Evolutionary conservation across 2,797 vertebrate species (phyloP), one percentile per base, ranked within the genome.

Genomic region (Varecia variegata): DNA sequence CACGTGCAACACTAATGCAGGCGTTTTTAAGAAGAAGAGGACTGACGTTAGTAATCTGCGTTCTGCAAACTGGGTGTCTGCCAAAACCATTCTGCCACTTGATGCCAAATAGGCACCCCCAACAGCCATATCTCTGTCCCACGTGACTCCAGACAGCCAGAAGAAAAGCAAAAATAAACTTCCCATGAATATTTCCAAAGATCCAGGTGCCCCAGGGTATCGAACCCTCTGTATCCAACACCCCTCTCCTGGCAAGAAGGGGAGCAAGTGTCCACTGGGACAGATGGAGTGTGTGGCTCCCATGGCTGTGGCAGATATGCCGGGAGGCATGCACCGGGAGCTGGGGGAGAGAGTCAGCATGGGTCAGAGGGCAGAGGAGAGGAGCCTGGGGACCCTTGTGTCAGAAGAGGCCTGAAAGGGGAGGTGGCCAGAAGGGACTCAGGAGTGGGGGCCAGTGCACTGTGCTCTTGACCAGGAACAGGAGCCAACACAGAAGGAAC

Each of bases 141-240:
- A 65, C 56, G 0, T 17, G 25, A 50, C 45, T 43, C 45, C 30
- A 76, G 32, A 81, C 2, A 58, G 32, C 21, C 17, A 45, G 54
- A 62, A 90, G 10, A 79, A 88, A 76, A 60, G 40, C 50, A 77
- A 80, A 85, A 68, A 2, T 13, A 47, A 40, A 11, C 25, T 35
- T 84, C 43, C 47, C 40, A 38, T 73, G 50, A 94, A 23, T 74
- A 45, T 77, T 74, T 85, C 52, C 81, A 79, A 88, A 88, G 77
- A 74, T 27, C 30, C 58, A 43, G 32, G n/a, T 23, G 11, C 43
- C 62, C 32, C 32, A n/a, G 62, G 62, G 7, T 65, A 18, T 47
- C 3, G 1, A 21, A 30, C 13, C 14, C 47, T 80, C 60, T n/a
- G 54, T 32, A 21, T 25, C n/a, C 67, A 43, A 25, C 20, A 62